Evolutionary conservation across 30 jellyfish, hydroid and myxozoan genomes (phyloP).

Genomic region (Hydractinia echinata): DNA sequence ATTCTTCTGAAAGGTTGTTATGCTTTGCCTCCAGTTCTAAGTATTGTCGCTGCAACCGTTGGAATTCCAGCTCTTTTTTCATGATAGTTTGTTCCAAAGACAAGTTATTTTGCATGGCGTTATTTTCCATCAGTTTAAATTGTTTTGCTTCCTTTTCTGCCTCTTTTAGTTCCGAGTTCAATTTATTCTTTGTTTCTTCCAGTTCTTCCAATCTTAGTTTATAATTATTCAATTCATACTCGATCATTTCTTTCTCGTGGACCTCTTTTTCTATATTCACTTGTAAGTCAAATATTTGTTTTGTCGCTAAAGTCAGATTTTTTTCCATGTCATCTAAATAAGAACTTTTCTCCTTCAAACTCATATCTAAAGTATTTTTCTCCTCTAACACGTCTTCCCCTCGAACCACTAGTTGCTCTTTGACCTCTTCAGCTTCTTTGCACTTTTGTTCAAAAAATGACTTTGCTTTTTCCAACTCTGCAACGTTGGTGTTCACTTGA

Average conservation of each 20-base stretch:
- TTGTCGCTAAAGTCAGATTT: background rate
- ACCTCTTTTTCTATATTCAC: slow-evolving; percentile 16
- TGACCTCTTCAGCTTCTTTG: slow-evolving; percentile 3
- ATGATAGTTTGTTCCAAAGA: slow-evolving; percentile 5
- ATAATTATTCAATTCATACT: background rate
- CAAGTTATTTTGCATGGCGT: slow-evolving; percentile 10
- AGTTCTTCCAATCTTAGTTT: background rate
- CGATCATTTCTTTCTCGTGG: background rate
- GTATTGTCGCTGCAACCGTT: slow-evolving; percentile 7
- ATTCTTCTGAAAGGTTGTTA: slow-evolving; percentile 5
- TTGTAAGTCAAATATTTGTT: slow-evolving; percentile 4
- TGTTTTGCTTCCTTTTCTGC: slow-evolving; percentile 16
- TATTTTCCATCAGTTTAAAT: slow-evolving; percentile 24
- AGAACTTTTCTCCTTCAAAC: slow-evolving; percentile 5
- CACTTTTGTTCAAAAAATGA: background rate
- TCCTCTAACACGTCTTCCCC: background rate
- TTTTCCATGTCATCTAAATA: slow-evolving; percentile 1
- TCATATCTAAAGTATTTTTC: slow-evolving; percentile 1
- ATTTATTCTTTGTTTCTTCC: background rate
- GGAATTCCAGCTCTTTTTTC: background rate
- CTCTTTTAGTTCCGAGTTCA: background rate
- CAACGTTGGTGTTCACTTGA: background rate
- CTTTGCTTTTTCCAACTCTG: background rate
- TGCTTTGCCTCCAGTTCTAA: slow-evolving; percentile 2
- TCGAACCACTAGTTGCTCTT: background rate